phyloP scores from a whole-genome alignment of 2,113 vertebrate species.

The Parotia lawesii region DNA sequence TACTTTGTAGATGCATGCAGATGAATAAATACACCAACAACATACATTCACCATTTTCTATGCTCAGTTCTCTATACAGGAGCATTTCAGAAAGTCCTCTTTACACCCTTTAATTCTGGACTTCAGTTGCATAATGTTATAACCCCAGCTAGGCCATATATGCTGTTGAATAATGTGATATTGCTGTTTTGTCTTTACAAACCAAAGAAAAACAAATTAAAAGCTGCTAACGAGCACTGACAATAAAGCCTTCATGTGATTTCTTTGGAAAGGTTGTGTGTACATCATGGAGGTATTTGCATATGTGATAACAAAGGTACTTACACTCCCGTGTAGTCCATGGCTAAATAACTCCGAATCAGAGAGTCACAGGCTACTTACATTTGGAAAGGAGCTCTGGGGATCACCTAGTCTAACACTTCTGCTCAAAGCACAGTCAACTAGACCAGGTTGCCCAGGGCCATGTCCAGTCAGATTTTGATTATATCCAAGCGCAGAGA shows the following conservation, averaged over 20 bases:
- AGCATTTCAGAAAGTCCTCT: not conserved
- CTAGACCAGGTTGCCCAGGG: not conserved
- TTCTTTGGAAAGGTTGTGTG: not conserved
- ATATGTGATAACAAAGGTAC: not conserved
- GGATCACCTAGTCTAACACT: not conserved
- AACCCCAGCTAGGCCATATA: not conserved
- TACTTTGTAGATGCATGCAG: not conserved
- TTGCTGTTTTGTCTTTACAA: not conserved
- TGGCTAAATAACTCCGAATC: not conserved
- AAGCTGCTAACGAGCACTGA: not conserved
- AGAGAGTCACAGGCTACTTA: not conserved
- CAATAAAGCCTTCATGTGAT: not conserved
- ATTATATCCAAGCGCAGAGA: not conserved
- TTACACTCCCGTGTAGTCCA: not conserved
- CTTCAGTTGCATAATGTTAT: not conserved
- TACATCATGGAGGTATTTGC: not conserved
- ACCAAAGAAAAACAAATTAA: not conserved
- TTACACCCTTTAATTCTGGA: not conserved
- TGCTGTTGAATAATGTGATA: not conserved
- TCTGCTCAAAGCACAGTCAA: not conserved
- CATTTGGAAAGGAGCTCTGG: not conserved
- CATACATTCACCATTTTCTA: not conserved
- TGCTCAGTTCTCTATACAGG: not conserved
- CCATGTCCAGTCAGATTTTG: not conserved
- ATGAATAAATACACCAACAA: not conserved